phyloP scores from a whole-genome alignment of 30 jellyfish, hydroid and myxozoan species.

The Hydractinia symbiolongicarpus region DNA sequence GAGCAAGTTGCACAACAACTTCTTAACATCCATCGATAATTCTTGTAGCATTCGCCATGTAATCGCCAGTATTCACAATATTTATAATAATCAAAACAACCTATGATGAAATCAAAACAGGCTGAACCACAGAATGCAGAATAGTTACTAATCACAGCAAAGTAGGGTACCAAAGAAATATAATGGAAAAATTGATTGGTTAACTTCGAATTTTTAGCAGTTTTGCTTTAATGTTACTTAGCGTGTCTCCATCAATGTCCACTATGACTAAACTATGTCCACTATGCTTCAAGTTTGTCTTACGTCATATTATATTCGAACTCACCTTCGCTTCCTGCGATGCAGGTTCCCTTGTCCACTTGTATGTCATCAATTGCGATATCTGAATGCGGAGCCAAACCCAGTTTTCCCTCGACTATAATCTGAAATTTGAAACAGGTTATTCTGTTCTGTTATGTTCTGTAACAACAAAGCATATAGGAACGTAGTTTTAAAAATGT shows the following conservation, averaged over 20 bases:
- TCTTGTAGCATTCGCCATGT: slow-evolving; percentile 53
- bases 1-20: slow-evolving; percentile 48
- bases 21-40: slow-evolving; percentile 37
- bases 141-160: too few species aligned
- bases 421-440: slow-evolving; percentile 28
- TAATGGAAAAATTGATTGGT: too few species aligned
- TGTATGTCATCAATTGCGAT: slow-evolving; percentile 74
- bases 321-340: slow-evolving; percentile 43
- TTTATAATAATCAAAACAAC: slow-evolving; percentile 30
- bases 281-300: too few species aligned
- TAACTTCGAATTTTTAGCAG: too few species aligned
- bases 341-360: slow-evolving; percentile 52
- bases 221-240: too few species aligned
- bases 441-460: not conserved
- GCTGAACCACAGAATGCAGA: not conserved
- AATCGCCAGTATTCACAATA: slow-evolving; percentile 46
- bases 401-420: slow-evolving; percentile 42
- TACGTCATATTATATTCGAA: too few species aligned
- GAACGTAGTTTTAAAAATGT: too few species aligned
- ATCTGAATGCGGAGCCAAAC: slow-evolving; percentile 45
- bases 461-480: not conserved
- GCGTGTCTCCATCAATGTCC: too few species aligned
- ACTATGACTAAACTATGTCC: too few species aligned
- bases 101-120: not conserved
- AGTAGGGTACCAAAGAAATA: too few species aligned